A percentile compares a stretch with the other conserved stretches of the same genome.
Conservation (phyloP, 2,113 vertebrate genomes). For the Spea bombifrons region DNA sequence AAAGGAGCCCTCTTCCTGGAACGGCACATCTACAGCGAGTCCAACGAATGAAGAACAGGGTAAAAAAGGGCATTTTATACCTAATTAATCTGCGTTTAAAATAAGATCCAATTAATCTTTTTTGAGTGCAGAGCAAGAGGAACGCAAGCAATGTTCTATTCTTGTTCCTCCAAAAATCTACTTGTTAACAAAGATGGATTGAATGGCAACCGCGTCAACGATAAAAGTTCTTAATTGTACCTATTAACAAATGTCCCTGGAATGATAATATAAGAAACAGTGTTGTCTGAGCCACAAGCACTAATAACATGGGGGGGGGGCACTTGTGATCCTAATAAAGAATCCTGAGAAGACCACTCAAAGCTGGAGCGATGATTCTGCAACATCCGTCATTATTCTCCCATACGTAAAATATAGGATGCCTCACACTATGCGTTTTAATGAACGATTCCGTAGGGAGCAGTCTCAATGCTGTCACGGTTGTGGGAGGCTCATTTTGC, state of each 20-base stretch:
- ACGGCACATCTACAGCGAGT: constrained; percentile 51
- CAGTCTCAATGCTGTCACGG: too few species aligned
- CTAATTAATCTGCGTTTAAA: constrained; percentile 55
- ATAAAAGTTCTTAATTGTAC: not conserved
- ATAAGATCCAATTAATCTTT: constrained; percentile 33
- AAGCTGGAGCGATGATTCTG: too few species aligned
- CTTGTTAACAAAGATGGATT: not conserved
- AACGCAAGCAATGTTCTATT: constrained; percentile 4
- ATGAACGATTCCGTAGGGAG: too few species aligned
- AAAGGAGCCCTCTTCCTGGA: constrained; percentile 64
- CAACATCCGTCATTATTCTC: too few species aligned
- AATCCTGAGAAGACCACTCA: too few species aligned
- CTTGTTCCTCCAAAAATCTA: not conserved
- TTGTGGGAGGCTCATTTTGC: too few species aligned
- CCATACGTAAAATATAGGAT: too few species aligned
- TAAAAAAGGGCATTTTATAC: constrained; percentile 40
- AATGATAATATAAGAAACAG: too few species aligned
- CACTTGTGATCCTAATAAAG: too few species aligned
- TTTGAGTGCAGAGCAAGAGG: constrained; percentile 1
- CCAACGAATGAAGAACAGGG: constrained; percentile 38
- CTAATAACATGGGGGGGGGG: too few species aligned
- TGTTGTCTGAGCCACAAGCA: too few species aligned
- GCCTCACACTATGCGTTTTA: too few species aligned
- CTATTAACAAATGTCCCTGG: not conserved
- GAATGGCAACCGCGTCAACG: not conserved